Evolutionary conservation across 2,113 vertebrate genomes (phyloP).

Genomic region (Dolichotis patagonum): DNA sequence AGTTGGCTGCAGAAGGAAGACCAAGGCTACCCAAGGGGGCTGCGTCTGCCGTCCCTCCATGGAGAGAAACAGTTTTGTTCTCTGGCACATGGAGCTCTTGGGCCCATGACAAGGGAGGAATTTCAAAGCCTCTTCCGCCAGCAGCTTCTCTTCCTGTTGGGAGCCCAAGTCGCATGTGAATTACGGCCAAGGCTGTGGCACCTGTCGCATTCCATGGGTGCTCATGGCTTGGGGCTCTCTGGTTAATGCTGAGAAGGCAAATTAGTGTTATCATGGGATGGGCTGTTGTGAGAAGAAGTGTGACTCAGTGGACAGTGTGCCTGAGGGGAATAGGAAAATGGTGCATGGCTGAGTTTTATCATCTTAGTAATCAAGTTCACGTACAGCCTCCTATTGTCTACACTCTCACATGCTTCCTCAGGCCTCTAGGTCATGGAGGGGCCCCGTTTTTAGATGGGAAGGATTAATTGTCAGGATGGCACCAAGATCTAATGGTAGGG

Average conservation of each 20-base stretch:
- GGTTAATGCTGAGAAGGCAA: neutral
- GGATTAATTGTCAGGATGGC: neutral
- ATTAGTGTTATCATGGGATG: neutral
- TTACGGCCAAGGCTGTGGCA: neutral
- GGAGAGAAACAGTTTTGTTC: neutral
- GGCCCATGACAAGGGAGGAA: neutral
- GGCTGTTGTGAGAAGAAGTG: rapidly evolving
- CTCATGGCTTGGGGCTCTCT: neutral
- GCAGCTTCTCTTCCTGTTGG: neutral
- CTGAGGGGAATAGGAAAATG: too few species aligned
- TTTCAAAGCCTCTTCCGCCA: neutral
- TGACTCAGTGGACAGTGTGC: neutral
- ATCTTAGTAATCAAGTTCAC: neutral
- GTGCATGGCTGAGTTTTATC: neutral
- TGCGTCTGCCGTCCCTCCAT: neutral
- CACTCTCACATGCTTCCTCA: neutral
- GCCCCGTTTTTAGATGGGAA: neutral
- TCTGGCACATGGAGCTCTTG: neutral
- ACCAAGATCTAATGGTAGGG: neutral
- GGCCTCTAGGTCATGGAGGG: neutral
- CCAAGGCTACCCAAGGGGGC: neutral
- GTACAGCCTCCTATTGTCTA: neutral
- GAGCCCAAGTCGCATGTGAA: neutral
- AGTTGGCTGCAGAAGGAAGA: neutral
- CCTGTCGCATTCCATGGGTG: too few species aligned